phyloP scores from a whole-genome alignment of 1,140 invertebrate species.

The Sitodiplosis mosellana region DNA sequence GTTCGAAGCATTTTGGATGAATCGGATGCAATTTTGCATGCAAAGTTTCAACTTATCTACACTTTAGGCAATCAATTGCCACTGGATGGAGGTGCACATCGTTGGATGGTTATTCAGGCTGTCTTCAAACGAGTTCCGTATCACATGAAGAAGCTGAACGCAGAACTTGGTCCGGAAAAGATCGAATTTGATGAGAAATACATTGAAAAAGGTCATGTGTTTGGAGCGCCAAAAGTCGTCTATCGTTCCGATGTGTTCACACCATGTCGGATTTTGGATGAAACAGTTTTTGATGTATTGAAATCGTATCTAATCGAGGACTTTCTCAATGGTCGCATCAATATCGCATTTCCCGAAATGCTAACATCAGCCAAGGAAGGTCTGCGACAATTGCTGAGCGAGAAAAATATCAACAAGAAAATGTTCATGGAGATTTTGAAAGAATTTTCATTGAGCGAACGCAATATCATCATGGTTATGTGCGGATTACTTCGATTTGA shows the following conservation, averaged over 20 bases:
- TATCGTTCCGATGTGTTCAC: not conserved
- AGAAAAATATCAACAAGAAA: not conserved
- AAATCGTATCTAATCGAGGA: not conserved
- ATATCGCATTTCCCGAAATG: not conserved
- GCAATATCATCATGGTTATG: not conserved
- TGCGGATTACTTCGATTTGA: not conserved
- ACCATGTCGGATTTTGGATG: not conserved
- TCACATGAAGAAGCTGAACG: not conserved
- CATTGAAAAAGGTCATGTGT: not conserved
- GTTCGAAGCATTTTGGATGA: not conserved
- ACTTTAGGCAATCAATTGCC: not conserved
- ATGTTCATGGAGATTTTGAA: not conserved
- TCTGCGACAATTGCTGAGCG: not conserved
- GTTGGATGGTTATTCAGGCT: not conserved
- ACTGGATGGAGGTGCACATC: not conserved
- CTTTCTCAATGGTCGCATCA: not conserved
- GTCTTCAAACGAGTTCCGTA: not conserved
- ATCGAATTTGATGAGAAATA: not conserved
- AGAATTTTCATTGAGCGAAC: not conserved
- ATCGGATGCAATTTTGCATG: not conserved
- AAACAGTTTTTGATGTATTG: not conserved
- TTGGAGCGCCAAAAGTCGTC: not conserved
- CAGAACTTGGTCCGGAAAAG: not conserved
- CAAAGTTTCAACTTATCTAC: not conserved
- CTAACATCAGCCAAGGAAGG: not conserved